Evolutionary conservation across 2,113 vertebrate species (phyloP).

Genomic region (Caretta caretta): DNA sequence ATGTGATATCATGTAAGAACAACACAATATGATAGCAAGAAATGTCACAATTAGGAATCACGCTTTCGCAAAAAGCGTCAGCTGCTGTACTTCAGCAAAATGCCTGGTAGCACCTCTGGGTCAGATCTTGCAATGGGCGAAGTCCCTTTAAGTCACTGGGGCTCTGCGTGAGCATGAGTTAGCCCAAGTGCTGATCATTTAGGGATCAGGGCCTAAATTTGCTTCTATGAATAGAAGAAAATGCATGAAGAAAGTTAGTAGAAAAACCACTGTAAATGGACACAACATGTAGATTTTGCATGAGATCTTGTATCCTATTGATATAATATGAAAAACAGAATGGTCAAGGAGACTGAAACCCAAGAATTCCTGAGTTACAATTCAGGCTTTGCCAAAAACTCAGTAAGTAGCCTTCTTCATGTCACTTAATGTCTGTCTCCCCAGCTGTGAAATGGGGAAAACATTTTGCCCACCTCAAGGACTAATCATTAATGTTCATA

Average conservation of each 20-base stretch:
- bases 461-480: not conserved
- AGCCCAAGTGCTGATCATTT: not conserved
- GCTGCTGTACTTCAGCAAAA: not conserved
- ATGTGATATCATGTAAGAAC: not conserved
- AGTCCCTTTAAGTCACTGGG: not conserved
- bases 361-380: not conserved
- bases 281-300: not conserved
- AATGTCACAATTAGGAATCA: not conserved
- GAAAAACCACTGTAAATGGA: not conserved
- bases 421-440: not conserved
- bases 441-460: not conserved
- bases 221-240: not conserved
- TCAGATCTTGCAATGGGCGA: not conserved
- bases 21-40: not conserved
- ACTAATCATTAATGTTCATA: not conserved
- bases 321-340: not conserved
- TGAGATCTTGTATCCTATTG: not conserved
- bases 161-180: not conserved
- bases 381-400: not conserved
- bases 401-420: not conserved
- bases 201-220: not conserved
- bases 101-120: accelerated
- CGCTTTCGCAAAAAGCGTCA: not conserved
- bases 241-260: not conserved
- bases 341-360: not conserved